Evolutionary conservation across 2,888 invertebrate species (phyloP).

Genomic region (Lacanobia oleracea): DNA sequence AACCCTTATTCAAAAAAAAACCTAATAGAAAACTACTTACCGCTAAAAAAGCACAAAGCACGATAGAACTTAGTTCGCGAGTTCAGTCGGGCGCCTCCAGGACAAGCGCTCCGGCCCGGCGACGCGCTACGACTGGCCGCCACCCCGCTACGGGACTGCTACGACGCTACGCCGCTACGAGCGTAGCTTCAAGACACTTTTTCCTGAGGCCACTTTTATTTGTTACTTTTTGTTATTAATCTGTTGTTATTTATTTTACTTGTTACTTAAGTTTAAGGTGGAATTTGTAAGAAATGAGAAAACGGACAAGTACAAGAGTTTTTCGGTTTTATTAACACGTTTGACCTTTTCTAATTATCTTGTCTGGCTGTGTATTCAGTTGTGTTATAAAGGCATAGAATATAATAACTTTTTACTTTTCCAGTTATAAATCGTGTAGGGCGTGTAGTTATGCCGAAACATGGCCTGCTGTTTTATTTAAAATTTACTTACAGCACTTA

Average conservation of each 20-base stretch:
- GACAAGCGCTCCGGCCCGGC: slow-evolving; percentile 71
- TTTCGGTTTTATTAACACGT: neutral
- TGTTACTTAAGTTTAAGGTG: slow-evolving; percentile 21
- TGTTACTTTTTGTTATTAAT: slow-evolving; percentile 10
- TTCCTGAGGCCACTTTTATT: slow-evolving; percentile 6
- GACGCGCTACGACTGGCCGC: slow-evolving; percentile 76
- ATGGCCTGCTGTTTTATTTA: neutral
- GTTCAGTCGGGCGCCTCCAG: slow-evolving; percentile 59
- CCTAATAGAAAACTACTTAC: slow-evolving; percentile 41
- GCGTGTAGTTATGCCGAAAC: neutral
- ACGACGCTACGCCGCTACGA: slow-evolving; percentile 43
- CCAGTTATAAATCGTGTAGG: too few relatives aligned
- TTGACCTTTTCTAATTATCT: slow-evolving; percentile 11
- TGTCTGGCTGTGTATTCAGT: neutral
- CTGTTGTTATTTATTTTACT: slow-evolving; percentile 25
- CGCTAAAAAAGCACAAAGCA: slow-evolving; percentile 55
- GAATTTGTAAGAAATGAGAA: neutral
- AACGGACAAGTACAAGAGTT: neutral
- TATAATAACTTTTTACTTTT: neutral
- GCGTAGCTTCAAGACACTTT: slow-evolving; percentile 40
- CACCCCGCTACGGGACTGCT: slow-evolving; percentile 67
- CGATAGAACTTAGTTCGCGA: slow-evolving; percentile 78
- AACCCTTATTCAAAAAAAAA: neutral
- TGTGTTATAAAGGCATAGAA: neutral
- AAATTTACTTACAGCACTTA: neutral